Evolutionary conservation across 2,888 invertebrate genomes (phyloP).

Genomic region (Dynastes grantii): DNA sequence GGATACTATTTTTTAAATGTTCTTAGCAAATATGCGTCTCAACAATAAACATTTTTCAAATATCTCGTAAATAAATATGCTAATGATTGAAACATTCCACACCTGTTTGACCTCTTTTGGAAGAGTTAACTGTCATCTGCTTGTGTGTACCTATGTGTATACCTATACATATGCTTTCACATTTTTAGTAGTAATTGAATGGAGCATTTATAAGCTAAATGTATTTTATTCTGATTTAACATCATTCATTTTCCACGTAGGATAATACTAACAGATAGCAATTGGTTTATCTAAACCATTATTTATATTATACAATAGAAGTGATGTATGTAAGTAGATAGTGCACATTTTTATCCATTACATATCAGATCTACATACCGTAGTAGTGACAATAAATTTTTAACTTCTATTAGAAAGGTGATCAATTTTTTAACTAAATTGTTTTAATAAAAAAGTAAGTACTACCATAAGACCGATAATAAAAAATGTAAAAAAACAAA

Average conservation of each 20-base stretch:
- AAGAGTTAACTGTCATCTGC: slow-evolving; percentile 57
- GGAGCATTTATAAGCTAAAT: background rate
- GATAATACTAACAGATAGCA: background rate
- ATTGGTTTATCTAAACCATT: background rate
- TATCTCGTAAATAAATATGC: slow-evolving; percentile 53
- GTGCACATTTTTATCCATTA: background rate
- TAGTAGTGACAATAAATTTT: background rate
- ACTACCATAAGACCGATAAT: too few relatives aligned
- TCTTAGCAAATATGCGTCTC: slow-evolving; percentile 58
- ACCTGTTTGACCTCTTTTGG: slow-evolving; percentile 66
- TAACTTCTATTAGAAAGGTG: too few relatives aligned
- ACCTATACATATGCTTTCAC: slow-evolving; percentile 60
- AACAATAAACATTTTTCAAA: slow-evolving; percentile 59
- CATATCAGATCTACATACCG: slow-evolving; percentile 8
- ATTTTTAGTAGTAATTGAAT: slow-evolving; percentile 56
- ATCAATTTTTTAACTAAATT: too few relatives aligned
- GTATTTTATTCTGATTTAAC: background rate
- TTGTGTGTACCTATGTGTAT: slow-evolving; percentile 45
- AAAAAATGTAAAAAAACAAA: too few relatives aligned
- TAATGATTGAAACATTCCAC: slow-evolving; percentile 60
- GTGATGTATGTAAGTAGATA: background rate
- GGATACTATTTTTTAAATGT: slow-evolving; percentile 58
- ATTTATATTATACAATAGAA: background rate
- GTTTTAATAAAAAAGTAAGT: too few relatives aligned
- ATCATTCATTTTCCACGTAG: background rate